Percentiles rank a stretch among this genome's conserved stretches.
These are phyloP conservation scores for Malurus alboscapulatus DNA, from an alignment of 2,113 vertebrate species.

Conservation along the genomic window DNA sequence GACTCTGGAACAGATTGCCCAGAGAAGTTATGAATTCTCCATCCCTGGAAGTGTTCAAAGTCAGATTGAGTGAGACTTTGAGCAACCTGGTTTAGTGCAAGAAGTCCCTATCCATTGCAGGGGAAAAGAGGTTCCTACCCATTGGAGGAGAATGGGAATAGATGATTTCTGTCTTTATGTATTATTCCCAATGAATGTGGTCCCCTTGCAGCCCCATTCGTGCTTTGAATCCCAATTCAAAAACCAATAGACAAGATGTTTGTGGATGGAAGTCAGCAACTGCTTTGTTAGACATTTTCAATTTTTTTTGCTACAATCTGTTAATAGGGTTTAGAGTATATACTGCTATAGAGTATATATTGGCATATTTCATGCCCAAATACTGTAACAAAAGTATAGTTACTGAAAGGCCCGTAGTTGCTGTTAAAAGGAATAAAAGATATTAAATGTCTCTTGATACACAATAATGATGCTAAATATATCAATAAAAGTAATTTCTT, in stretches of 20 bases:
- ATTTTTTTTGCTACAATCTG: background rate
- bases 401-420: background rate
- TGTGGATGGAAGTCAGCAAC: background rate
- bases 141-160: background rate
- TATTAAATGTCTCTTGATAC: background rate
- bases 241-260: background rate
- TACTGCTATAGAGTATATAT: background rate
- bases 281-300: background rate
- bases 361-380: background rate
- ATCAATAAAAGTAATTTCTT: conserved; percentile 46
- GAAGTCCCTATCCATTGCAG: too few relatives aligned
- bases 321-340: background rate
- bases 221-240: background rate
- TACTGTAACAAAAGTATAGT: background rate
- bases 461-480: conserved; percentile 16
- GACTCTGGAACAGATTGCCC: background rate
- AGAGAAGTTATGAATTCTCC: background rate
- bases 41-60: background rate
- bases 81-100: background rate
- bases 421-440: conserved; percentile 21
- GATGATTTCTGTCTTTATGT: background rate
- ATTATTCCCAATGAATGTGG: background rate
- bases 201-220: background rate
- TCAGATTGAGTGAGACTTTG: background rate
- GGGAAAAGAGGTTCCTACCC: too few relatives aligned